phyloP scores from a whole-genome alignment of 2,888 invertebrate species.

The Eupeodes latifasciatus region DNA sequence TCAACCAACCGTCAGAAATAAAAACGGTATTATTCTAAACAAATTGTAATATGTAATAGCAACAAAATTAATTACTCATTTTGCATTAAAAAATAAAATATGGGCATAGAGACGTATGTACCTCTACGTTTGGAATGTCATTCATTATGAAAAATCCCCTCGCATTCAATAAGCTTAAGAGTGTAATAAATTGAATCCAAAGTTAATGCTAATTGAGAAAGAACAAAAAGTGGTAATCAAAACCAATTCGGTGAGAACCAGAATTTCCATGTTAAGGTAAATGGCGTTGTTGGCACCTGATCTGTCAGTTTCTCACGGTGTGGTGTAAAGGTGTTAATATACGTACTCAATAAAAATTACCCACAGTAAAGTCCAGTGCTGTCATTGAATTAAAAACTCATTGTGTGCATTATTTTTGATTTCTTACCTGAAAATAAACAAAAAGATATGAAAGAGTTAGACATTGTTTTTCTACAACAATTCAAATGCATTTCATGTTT shows the following conservation, averaged over 20 bases:
- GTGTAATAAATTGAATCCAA: constrained; percentile 51
- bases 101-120: no score
- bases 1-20: no score
- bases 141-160: not conserved
- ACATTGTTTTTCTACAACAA: constrained; percentile 1
- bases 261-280: constrained; percentile 2
- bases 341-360: constrained; percentile 4
- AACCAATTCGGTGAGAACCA: constrained; percentile 48
- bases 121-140: no score
- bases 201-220: constrained; percentile 63
- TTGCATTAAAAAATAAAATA: no score
- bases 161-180: constrained; percentile 5
- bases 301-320: constrained; percentile 10
- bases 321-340: constrained; percentile 11
- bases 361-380: constrained; percentile 48
- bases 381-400: constrained; percentile 47
- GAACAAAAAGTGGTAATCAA: constrained; percentile 46
- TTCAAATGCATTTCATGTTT: constrained; percentile 67
- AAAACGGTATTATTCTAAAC: no score
- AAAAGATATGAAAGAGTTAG: constrained; percentile 40
- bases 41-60: no score
- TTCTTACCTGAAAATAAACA: constrained; percentile 70
- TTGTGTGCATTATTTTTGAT: constrained; percentile 47
- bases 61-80: no score
- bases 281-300: not conserved